Evolutionary conservation across 30 jellyfish, hydroid and myxozoan genomes (phyloP).

Genomic region (Aurelia coerulea): DNA sequence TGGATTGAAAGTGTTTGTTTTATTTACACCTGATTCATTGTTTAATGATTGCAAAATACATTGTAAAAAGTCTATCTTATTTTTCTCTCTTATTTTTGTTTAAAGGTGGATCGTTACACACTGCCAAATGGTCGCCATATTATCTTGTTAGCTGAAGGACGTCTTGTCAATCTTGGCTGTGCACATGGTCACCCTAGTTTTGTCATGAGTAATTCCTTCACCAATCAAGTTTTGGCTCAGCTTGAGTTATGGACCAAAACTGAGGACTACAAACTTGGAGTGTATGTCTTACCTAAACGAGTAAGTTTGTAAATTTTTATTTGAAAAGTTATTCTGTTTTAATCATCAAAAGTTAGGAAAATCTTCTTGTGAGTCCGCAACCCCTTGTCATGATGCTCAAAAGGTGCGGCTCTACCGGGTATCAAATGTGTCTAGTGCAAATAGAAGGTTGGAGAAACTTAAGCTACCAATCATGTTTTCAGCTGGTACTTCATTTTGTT

Average conservation of each 20-base stretch:
- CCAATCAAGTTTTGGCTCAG: constrained; percentile 95
- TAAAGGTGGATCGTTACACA: constrained; percentile 89
- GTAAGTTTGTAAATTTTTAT: constrained; percentile 30
- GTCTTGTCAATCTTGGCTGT: constrained; percentile 96
- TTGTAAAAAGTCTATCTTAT: background rate
- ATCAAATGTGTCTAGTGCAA: too few species aligned
- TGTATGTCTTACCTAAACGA: constrained; percentile 83
- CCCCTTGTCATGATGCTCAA: background rate
- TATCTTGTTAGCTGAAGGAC: constrained; percentile 96
- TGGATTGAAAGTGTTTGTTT: background rate
- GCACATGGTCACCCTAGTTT: constrained; percentile 99
- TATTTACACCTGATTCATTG: too few species aligned
- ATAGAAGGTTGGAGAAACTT: too few species aligned
- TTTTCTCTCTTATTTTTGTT: background rate
- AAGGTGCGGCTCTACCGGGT: too few species aligned
- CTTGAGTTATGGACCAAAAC: constrained; percentile 88
- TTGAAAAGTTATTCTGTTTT: background rate
- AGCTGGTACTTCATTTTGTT: too few species aligned
- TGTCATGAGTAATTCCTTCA: constrained; percentile 96
- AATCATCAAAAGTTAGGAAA: background rate
- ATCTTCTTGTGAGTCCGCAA: background rate
- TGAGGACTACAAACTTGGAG: constrained; percentile 76
- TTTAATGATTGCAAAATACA: too few species aligned
- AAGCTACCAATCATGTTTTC: too few species aligned
- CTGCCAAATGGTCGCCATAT: constrained; percentile 91